Percentiles rank a stretch among this genome's conserved stretches.
Conservation (phyloP, 2,797 vertebrate genomes). For the Heliangelus exortis region DNA sequence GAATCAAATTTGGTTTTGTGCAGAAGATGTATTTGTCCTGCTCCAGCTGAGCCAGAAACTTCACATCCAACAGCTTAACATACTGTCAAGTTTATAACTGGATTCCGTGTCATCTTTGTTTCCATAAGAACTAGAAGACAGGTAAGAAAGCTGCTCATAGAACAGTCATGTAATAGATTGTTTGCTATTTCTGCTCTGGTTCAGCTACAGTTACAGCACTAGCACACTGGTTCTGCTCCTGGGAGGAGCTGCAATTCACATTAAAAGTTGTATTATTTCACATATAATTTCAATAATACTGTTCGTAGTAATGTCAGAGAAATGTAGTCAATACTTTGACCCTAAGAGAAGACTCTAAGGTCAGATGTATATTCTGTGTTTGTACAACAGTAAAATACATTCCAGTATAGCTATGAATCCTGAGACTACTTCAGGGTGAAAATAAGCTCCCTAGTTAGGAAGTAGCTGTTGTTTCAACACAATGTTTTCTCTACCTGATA, state of each 20-base stretch:
- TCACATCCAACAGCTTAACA: neutral
- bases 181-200: neutral
- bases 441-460: neutral
- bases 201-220: neutral
- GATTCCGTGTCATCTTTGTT: neutral
- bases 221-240: neutral
- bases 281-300: neutral
- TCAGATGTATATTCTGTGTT: neutral
- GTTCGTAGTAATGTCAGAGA: neutral
- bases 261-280: neutral
- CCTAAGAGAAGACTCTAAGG: neutral
- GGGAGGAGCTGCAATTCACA: neutral
- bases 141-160: neutral
- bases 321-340: neutral
- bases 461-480: neutral
- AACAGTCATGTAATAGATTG: fast-evolving
- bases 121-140: neutral
- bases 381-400: neutral
- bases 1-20: neutral
- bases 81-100: neutral
- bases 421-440: neutral
- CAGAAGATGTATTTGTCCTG: neutral
- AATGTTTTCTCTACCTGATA: neutral
- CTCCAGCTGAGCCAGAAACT: neutral
- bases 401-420: neutral